Evolutionary conservation across 2,888 invertebrate genomes (phyloP).

Genomic region (Plutella xylostella): DNA sequence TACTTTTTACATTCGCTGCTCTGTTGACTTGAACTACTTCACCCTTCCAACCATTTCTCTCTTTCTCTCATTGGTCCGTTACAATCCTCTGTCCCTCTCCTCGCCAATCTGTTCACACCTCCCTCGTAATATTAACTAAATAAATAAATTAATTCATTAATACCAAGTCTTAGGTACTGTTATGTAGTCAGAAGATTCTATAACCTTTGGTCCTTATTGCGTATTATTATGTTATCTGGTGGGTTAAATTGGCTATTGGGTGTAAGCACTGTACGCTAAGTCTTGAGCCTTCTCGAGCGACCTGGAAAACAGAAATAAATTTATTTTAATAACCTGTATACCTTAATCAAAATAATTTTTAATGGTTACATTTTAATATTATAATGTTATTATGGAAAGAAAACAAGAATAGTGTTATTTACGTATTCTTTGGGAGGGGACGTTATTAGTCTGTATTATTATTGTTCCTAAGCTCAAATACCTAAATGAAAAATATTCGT

Average conservation of each 20-base stretch:
- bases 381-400: too few species aligned
- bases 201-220: slow-evolving; percentile 16
- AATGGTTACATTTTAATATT: too few species aligned
- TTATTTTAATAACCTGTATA: too few species aligned
- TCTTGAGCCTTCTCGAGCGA: slow-evolving; percentile 64
- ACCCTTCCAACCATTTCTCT: too few species aligned
- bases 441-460: too few species aligned
- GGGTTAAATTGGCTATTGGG: slow-evolving; percentile 41
- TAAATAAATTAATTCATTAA: slow-evolving; percentile 7
- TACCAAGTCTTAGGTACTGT: slow-evolving; percentile 4
- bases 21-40: too few species aligned
- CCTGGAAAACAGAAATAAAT: slow-evolving; percentile 35
- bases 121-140: neutral
- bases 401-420: too few species aligned
- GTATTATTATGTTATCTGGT: slow-evolving; percentile 27
- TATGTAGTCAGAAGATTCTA: slow-evolving; percentile 1
- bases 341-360: too few species aligned
- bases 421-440: too few species aligned
- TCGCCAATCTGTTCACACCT: neutral
- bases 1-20: neutral
- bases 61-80: too few species aligned
- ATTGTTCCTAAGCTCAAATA: too few species aligned
- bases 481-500: too few species aligned
- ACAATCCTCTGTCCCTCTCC: neutral
- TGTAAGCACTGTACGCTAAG: slow-evolving; percentile 72